These are phyloP conservation scores for Tenebrosternarchus preto DNA, from an alignment of 2,113 vertebrate genomes.

Conservation along the genomic window DNA sequence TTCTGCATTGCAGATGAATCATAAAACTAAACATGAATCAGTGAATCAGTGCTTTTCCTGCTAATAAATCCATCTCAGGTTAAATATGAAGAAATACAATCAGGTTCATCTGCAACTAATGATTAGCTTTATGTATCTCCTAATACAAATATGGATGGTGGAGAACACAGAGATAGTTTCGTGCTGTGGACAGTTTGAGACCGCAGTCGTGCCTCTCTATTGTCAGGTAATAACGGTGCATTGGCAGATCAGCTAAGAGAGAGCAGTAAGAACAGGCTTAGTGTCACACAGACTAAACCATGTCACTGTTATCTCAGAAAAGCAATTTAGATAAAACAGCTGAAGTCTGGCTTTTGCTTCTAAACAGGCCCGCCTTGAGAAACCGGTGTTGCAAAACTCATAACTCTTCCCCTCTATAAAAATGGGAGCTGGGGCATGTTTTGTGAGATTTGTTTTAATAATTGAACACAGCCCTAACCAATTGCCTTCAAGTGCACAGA, in stretches of 20 bases:
- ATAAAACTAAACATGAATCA: not conserved
- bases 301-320: conserved; percentile 25
- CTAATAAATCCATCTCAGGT: not conserved
- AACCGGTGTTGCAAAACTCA: conserved; percentile 32
- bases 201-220: conserved; percentile 13
- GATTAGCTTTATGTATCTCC: not conserved
- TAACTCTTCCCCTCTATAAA: conserved; percentile 43
- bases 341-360: conserved; percentile 7
- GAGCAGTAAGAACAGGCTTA: conserved; percentile 37
- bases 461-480: conserved; percentile 68
- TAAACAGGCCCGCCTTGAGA: not conserved
- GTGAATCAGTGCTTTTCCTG: not conserved
- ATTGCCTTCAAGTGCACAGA: conserved; percentile 68
- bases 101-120: conserved; percentile 9
- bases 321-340: conserved; percentile 30
- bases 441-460: conserved; percentile 67
- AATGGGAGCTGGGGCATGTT: conserved; percentile 60
- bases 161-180: not conserved
- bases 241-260: conserved; percentile 15
- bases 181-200: not conserved
- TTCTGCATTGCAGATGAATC: not conserved
- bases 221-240: conserved; percentile 29
- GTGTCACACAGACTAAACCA: conserved; percentile 38
- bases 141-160: conserved; percentile 30
- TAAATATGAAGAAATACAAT: not conserved